Evolutionary conservation across 2,113 vertebrate species (phyloP), one percentile per base, ranked within the genome.

Genomic region (Nerophis lumbriciformis): DNA sequence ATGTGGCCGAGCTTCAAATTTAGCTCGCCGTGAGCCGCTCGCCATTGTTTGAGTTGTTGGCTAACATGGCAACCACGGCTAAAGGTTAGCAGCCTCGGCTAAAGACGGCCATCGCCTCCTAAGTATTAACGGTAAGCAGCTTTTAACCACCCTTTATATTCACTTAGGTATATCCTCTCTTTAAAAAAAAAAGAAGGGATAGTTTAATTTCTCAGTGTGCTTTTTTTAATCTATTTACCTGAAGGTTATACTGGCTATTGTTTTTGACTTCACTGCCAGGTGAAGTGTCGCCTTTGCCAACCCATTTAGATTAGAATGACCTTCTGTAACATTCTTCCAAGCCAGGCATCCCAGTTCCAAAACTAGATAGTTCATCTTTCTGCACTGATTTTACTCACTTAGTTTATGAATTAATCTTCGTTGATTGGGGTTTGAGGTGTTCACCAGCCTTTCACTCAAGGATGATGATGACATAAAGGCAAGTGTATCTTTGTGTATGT

Each of bases 1-100:
- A 68, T 71, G 77, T 76, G 83, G 83, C 78, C 42, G 71, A 77
- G 79, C 76, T 60, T 59, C 68, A 77, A 80, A 83, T 67, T 77
- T 44, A 19, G 12, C 59, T 61, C 10, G 59, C 13, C 12, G 55
- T 79, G 75, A 79, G 68, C 77, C 4, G 77, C 77, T 77, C 74
- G 81, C 82, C 83, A 88, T 88, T 88, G 87, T 88, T 88, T 88
- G 76, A 80, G 76, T 78, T 80, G 83, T 71, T 74, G 76, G 82
- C 83, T 85, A 82, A 75, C 85, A 85, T 82, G 83, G 78, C 83
- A 84, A 83, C 80, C 67, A 49, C 37, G 65, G 72, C 73, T 88
- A 44, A 76, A 37, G 21, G 39, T 4, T 65, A 73, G 64, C 72
- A 73, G 66, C 66, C 61, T 66, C 61, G 64, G 73, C 36, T 80